A percentile compares a stretch with the other conserved stretches of the same genome.
These are phyloP conservation scores for Dryadula phaetusa DNA, from an alignment of 2,888 invertebrate genomes.

Conservation along the genomic window DNA sequence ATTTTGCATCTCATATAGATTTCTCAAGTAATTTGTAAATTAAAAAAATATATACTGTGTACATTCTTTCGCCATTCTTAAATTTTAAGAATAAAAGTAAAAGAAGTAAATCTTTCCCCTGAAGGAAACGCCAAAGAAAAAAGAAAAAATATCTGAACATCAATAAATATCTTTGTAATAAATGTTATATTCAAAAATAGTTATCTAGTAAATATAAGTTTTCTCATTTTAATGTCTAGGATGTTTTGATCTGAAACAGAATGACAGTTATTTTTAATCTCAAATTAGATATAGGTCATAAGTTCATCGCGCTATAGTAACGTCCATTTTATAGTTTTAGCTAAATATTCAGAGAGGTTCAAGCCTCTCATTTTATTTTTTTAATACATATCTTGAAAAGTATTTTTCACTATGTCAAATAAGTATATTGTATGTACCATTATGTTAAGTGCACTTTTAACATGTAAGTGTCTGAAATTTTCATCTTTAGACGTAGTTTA, in stretches of 20 bases:
- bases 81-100: too few species aligned
- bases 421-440: slow-evolving; percentile 29
- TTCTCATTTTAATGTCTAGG: not conserved
- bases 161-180: too few species aligned
- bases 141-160: too few species aligned
- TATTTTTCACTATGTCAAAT: slow-evolving; percentile 19
- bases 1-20: not conserved
- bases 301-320: slow-evolving; percentile 19
- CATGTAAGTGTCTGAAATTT: slow-evolving; percentile 51
- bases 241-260: not conserved
- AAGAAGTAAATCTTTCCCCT: too few species aligned
- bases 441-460: slow-evolving; percentile 39
- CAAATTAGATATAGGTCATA: slow-evolving; percentile 25
- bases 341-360: not conserved
- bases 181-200: too few species aligned
- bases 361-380: not conserved
- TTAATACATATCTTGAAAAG: not conserved
- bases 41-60: too few species aligned
- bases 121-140: too few species aligned
- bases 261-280: slow-evolving; percentile 25
- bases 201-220: too few species aligned
- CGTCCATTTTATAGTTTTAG: not conserved
- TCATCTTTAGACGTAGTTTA: slow-evolving; percentile 67
- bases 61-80: too few species aligned
- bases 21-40: too few species aligned